Evolutionary conservation across 1,140 invertebrate species (phyloP), one percentile per base, ranked within the genome.

Genomic region (Saccostrea cuccullata): DNA sequence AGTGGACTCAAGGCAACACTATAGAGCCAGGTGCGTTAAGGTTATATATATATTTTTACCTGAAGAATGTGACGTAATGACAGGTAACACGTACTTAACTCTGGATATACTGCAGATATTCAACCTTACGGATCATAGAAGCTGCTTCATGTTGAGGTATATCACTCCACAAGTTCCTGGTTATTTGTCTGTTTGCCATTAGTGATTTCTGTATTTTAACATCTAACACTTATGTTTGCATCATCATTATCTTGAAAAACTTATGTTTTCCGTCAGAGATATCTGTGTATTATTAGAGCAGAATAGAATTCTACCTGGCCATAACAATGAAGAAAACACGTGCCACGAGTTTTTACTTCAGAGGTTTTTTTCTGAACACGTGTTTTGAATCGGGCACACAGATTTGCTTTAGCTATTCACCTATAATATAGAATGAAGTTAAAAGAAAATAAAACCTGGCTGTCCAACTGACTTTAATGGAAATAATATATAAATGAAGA

Each of bases 171-270:
- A 36, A 26, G 13, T 12, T 77, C 26, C 13, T 11, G 70, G 23
- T 77, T 15, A 30, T 15, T 26, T 77, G 26, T 26, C 70, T 77
- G 70, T 30, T 73, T 77, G 11, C 70, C 30, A 36, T 77, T 36
- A 36, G 15, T 12, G 15, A 77, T 77, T 30, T 26, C 26, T 36
- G 26, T 11, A 36, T 23, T 17, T 36, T 77, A 26, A 17, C 70
- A 77, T 36, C 26, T 30, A 4, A 77, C 23, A 30, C 23, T 26
- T 36, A 26, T 30, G 26, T 30, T 77, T 77, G 70, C 70, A 15
- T 77, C 70, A 36, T 30, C 70, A 77, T 77, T 77, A 77, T 77
- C 70, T 77, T 77, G 36, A 36, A 77, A 77, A 77, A 77, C 70
- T 30, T 26, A 77, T 77, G 70, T 77, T 77, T 36, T 26, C 4